Evolutionary conservation across 2,113 vertebrate genomes (phyloP).

Genomic region (Xenopus tropicalis): UCB_Xtro_10.0 CM004449.2:100191001-100191500

Average conservation of each 20-base stretch:
- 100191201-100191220: constrained; percentile 27
- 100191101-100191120: constrained; percentile 16
- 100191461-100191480: constrained; percentile 33
- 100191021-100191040: too few relatives aligned
- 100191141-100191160: constrained; percentile 15
- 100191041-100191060: too few relatives aligned
- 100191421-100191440: constrained; percentile 13
- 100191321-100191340: constrained; percentile 39
- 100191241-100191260: constrained; percentile 42
- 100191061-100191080: not conserved
- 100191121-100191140: constrained; percentile 7
- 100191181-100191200: constrained; percentile 1
- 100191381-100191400: constrained; percentile 44
- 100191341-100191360: constrained; percentile 40
- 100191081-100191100: not conserved
- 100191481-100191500: constrained; percentile 16
- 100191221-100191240: constrained; percentile 20
- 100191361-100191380: constrained; percentile 46
- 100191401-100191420: constrained; percentile 33
- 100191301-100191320: constrained; percentile 41
- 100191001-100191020: too few relatives aligned
- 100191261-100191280: constrained; percentile 38
- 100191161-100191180: constrained; percentile 17
- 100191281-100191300: constrained; percentile 34
- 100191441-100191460: not conserved